Conservation (phyloP, 2,797 vertebrate species). For the Arrhamphus sclerolepis region DNA sequence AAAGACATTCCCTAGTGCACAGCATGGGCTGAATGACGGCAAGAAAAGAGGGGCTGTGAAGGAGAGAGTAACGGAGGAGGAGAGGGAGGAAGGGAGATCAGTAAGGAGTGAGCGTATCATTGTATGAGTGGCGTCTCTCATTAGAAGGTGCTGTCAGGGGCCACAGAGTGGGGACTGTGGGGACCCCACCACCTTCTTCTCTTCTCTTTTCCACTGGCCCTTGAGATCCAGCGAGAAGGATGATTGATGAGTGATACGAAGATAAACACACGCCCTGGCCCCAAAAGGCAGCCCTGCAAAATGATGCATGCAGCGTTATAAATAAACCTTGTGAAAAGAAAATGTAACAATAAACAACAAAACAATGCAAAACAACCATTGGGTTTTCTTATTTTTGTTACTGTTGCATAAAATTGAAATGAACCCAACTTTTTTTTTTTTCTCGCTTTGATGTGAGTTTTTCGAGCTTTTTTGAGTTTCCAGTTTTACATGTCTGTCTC, state of each 20-base stretch:
- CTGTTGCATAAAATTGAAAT: conserved; percentile 42
- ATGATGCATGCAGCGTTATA: conserved; percentile 79
- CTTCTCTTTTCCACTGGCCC: conserved; percentile 65
- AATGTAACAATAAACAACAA: conserved; percentile 65
- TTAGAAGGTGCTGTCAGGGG: conserved; percentile 84
- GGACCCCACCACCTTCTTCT: conserved; percentile 53
- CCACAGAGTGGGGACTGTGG: conserved; percentile 68
- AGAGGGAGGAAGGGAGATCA: conserved; percentile 61
- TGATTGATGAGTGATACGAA: conserved; percentile 86
- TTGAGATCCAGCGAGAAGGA: conserved; percentile 73
- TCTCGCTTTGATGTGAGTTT: conserved; percentile 52
- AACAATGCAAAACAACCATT: conserved; percentile 59
- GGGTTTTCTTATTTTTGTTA: conserved; percentile 41
- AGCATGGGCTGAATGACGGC: conserved; percentile 58
- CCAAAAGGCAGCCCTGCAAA: conserved; percentile 75
- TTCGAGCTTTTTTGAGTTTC: conserved; percentile 13
- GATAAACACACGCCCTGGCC: conserved; percentile 77
- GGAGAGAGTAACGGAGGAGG: conserved; percentile 49
- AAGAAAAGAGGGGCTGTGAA: conserved; percentile 51
- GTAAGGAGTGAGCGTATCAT: conserved; percentile 56
- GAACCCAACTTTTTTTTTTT: conserved; percentile 29
- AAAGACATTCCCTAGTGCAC: conserved; percentile 51
- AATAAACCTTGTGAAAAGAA: conserved; percentile 69
- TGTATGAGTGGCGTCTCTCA: conserved; percentile 83
- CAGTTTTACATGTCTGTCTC: conserved; percentile 9